phyloP scores from a whole-genome alignment of 2,113 vertebrate genomes.

The Emydura subglobosa region DNA sequence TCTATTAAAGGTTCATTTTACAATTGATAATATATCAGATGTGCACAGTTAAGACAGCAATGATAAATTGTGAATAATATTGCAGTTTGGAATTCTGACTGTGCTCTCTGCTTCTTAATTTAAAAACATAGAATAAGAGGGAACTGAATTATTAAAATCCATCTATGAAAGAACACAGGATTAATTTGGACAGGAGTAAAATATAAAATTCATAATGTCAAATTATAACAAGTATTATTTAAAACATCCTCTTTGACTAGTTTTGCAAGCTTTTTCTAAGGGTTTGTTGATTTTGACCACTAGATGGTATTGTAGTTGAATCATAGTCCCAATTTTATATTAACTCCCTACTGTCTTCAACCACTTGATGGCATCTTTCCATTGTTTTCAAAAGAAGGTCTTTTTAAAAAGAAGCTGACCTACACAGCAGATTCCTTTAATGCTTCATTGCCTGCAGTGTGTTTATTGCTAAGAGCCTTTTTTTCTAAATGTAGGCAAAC shows the following conservation, averaged over 20 bases:
- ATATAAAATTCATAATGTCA: not conserved
- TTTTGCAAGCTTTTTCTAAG: accelerated
- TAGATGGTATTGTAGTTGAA: conserved; percentile 64
- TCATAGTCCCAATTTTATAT: accelerated
- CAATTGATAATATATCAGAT: not conserved
- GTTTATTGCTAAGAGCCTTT: not conserved
- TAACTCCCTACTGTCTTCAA: not conserved
- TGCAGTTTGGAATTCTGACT: not conserved
- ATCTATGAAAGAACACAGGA: accelerated
- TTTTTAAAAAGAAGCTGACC: not conserved
- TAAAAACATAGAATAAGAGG: not conserved
- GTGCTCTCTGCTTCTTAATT: not conserved
- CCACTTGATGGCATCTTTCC: conserved; percentile 72
- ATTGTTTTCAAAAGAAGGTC: conserved; percentile 15
- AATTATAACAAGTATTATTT: not conserved
- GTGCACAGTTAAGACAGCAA: not conserved
- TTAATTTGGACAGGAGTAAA: not conserved
- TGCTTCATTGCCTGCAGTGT: not conserved
- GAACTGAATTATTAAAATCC: not conserved
- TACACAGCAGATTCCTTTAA: not conserved
- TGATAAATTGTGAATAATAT: not conserved
- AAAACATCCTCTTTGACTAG: not conserved
- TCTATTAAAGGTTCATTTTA: not conserved
- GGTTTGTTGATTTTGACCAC: not conserved
- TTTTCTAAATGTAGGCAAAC: not conserved